These are phyloP conservation scores for Pristionchus exspectatus DNA, from an alignment of 2,888 invertebrate genomes.

Conservation along the genomic window DNA sequence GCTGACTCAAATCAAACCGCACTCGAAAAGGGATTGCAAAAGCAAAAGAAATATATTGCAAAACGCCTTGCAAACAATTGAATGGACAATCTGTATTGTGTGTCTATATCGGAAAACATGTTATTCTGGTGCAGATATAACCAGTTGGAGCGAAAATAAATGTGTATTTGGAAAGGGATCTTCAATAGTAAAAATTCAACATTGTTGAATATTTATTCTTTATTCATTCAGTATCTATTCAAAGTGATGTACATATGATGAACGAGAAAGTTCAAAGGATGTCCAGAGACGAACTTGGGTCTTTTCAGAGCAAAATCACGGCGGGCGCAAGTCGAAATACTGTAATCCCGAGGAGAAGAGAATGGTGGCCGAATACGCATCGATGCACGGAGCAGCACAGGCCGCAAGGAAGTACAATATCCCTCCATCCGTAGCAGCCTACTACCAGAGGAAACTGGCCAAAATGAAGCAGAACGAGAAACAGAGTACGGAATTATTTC, in stretches of 20 bases:
- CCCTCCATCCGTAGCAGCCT: slow-evolving; percentile 58
- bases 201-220: no score
- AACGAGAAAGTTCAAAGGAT: no score
- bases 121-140: not conserved
- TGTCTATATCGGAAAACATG: not conserved
- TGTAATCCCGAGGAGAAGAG: slow-evolving; percentile 69
- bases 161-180: not conserved
- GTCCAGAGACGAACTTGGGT: no score
- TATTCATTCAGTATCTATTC: no score
- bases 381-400: slow-evolving; percentile 55
- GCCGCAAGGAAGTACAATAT: slow-evolving; percentile 57
- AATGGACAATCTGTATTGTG: not conserved
- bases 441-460: slow-evolving; percentile 58
- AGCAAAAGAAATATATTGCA: not conserved
- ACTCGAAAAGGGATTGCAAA: not conserved
- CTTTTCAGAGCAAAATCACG: slow-evolving; percentile 49
- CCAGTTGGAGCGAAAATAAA: not conserved
- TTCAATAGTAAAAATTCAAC: not conserved
- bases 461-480: slow-evolving; percentile 48
- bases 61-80: not conserved
- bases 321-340: slow-evolving; percentile 71
- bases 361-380: slow-evolving; percentile 67
- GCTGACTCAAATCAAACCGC: not conserved
- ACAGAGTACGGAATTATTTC: slow-evolving; percentile 7
- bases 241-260: no score